Evolutionary conservation across 1,140 invertebrate genomes (phyloP), one percentile per base, ranked within the genome.

Genomic region (Eriosoma lanigerum): DNA sequence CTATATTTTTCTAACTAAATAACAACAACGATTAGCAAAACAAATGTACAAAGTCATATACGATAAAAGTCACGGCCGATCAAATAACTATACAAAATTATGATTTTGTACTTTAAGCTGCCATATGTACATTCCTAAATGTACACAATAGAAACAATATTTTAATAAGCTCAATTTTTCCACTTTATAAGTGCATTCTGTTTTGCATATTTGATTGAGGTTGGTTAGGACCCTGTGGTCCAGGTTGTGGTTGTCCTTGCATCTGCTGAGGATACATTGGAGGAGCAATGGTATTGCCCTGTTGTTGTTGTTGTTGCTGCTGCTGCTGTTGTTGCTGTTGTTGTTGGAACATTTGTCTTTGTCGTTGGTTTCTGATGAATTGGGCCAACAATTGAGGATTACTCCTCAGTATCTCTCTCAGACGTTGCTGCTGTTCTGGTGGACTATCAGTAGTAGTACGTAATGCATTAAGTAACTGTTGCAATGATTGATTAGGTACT

Each of bases 371-470:
- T 86, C 96, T 96, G 76, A 98, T 96, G 85, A 98, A 97, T 68
- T 96, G 95, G 78, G 96, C 96, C 96, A 98, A 98, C 15, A 98
- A 88, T 81, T 94, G 94, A 62, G 96, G 96, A 88, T 98, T 96
- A 64, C 92, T 93, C 86, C 97, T 97, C 62, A 98, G 90, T 84
- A 98, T 96, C 83, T 92, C 91, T 44, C 98, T 88, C 72, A 98
- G 94, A 87, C 97, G 94, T 84, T 94, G 92, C 84, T 98, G 96
- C 84, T 97, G 95, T 83, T 97, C 95, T 66, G 93, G 93, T n/a
- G 93, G 92, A 81, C 91, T 92, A 19, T 78, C 75, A 46, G 29
- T 78, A 95, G 95, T 78, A 84, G 93, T 94, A 83, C 94, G 92
- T 38, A 98, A 88, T 54, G 95, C 96, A 78, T 92, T 90, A 89